Evolutionary conservation across 2,888 invertebrate species (phyloP).

Genomic region (Perizoma flavofasciatum): DNA sequence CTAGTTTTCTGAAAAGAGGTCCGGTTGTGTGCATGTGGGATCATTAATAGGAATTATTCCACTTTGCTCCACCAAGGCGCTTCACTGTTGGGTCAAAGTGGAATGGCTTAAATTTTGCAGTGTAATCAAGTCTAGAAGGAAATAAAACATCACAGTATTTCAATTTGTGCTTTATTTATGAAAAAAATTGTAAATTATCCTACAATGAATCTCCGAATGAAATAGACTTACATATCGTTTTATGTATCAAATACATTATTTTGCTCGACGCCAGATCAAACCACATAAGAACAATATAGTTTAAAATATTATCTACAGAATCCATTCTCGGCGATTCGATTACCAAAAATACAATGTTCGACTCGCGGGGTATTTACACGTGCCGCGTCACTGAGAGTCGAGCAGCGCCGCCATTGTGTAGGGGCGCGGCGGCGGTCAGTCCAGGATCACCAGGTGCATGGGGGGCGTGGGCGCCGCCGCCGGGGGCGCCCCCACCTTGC

Average conservation of each 20-base stretch:
- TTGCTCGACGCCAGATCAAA: constrained; percentile 82
- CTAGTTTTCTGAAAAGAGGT: no score
- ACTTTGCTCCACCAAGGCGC: no score
- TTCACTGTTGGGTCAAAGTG: no score
- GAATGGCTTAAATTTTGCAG: no score
- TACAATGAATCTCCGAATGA: constrained; percentile 85
- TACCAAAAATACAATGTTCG: constrained; percentile 81
- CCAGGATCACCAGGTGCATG: constrained; percentile 89
- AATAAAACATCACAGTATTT: constrained; percentile 74
- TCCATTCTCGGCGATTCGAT: constrained; percentile 81
- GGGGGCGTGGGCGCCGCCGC: constrained; percentile 57
- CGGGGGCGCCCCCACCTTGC: constrained; percentile 51
- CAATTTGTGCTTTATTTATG: constrained; percentile 87
- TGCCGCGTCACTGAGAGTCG: constrained; percentile 73
- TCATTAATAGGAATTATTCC: no score
- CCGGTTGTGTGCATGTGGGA: no score
- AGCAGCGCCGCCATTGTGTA: constrained; percentile 87
- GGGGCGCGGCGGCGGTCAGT: constrained; percentile 86
- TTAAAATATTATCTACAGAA: constrained; percentile 84
- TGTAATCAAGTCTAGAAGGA: no score
- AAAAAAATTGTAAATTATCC: constrained; percentile 88
- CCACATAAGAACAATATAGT: constrained; percentile 83
- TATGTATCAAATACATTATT: constrained; percentile 84
- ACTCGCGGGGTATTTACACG: constrained; percentile 45
- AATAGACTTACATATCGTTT: constrained; percentile 84